These are phyloP conservation scores for Epinotia bilunana DNA, from an alignment of 2,888 invertebrate genomes.

Conservation along the genomic window DNA sequence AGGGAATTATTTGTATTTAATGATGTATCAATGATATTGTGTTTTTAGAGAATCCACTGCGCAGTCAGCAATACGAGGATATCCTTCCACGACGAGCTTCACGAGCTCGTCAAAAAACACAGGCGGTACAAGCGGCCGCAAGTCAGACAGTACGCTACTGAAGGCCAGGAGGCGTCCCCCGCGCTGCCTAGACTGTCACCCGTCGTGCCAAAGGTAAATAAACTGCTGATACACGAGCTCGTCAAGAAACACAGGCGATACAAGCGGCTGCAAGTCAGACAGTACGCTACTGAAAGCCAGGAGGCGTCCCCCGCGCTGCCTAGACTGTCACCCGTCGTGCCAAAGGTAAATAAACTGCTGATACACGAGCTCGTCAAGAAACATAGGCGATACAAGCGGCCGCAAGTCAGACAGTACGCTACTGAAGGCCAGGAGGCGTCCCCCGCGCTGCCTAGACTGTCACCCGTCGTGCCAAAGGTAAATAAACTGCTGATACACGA, in stretches of 20 bases:
- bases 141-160: conserved; percentile 46
- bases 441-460: conserved; percentile 86
- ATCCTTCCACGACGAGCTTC: conserved; percentile 84
- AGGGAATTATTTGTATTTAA: no score
- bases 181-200: conserved; percentile 88
- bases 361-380: conserved; percentile 78
- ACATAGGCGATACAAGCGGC: conserved; percentile 59
- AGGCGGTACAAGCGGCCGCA: conserved; percentile 56
- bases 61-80: conserved; percentile 85
- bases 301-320: conserved; percentile 81
- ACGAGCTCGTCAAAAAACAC: conserved; percentile 77
- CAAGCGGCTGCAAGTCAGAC: conserved; percentile 44
- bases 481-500: not conserved
- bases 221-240: no score
- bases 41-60: conserved; percentile 86
- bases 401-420: conserved; percentile 45
- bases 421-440: conserved; percentile 59
- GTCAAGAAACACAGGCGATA: no score
- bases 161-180: conserved; percentile 67
- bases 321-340: conserved; percentile 90
- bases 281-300: conserved; percentile 53
- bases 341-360: conserved; percentile 91
- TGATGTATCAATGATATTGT: conserved; percentile 13
- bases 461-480: conserved; percentile 93
- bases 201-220: conserved; percentile 90